These are phyloP conservation scores for Antechinus flavipes DNA, from an alignment of 2,113 vertebrate genomes.

Conservation along the genomic window DNA sequence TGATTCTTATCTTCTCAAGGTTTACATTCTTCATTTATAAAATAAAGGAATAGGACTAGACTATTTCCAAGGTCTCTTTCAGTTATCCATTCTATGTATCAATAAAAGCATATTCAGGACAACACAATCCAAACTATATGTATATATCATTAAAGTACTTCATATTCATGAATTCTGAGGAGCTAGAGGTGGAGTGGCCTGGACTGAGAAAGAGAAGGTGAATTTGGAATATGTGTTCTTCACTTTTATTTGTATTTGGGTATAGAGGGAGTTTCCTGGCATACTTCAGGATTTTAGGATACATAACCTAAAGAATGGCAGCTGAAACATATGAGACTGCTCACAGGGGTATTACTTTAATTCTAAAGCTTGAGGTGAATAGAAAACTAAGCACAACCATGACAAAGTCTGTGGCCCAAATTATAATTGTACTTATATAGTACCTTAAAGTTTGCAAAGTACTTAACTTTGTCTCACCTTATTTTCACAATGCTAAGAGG, in stretches of 20 bases:
- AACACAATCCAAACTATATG: background rate
- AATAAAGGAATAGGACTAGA: background rate
- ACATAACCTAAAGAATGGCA: background rate
- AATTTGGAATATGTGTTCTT: background rate
- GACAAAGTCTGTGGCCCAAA: constrained; percentile 37
- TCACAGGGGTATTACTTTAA: constrained; percentile 55
- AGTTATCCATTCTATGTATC: background rate
- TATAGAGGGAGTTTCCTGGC: background rate
- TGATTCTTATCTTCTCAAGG: background rate
- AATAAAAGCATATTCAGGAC: background rate
- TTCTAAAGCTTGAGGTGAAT: constrained; percentile 65
- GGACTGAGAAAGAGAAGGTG: background rate
- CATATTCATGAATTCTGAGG: background rate
- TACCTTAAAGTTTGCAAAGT: background rate
- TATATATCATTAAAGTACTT: background rate
- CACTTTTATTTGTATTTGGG: background rate
- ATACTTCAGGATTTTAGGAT: background rate
- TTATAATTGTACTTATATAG: background rate
- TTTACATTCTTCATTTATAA: background rate
- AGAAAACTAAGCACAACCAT: constrained; percentile 57
- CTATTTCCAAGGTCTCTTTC: background rate
- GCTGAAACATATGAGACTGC: background rate
- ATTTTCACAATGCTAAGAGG: background rate
- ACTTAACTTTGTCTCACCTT: background rate
- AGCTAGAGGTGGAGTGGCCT: background rate